A percentile compares a stretch with the other conserved stretches of the same genome.
Conservation (phyloP, 2,113 vertebrate genomes). For the Xenus cinereus region DNA sequence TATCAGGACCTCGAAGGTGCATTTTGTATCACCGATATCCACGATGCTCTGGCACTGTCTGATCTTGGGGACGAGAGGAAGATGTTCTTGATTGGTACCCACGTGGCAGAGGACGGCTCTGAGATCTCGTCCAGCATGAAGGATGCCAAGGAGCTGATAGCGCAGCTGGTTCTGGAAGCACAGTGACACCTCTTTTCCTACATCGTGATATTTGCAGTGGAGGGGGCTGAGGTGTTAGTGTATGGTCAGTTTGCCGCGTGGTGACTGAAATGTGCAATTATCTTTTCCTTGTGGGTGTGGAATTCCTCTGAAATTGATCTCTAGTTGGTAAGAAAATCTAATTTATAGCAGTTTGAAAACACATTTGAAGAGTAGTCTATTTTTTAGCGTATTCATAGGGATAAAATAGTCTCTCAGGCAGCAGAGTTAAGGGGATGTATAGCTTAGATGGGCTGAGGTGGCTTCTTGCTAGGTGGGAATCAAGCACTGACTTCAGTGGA, state of each 20-base stretch:
- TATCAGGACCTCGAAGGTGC: constrained; percentile 85
- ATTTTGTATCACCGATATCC: constrained; percentile 87
- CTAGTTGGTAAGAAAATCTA: constrained; percentile 1
- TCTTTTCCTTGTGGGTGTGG: background rate
- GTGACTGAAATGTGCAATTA: constrained; percentile 20
- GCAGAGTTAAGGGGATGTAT: background rate
- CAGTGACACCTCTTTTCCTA: constrained; percentile 22
- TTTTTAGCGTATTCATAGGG: background rate
- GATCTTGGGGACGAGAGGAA: constrained; percentile 82
- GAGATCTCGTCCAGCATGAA: constrained; percentile 80
- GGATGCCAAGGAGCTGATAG: constrained; percentile 86
- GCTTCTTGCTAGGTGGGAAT: background rate
- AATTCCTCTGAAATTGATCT: background rate
- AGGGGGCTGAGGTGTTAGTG: background rate
- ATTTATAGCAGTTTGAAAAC: constrained; percentile 44
- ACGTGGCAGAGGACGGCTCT: constrained; percentile 72
- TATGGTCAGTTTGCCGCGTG: background rate
- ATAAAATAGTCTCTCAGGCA: background rate
- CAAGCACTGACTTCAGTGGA: background rate
- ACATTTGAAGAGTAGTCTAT: constrained; percentile 16
- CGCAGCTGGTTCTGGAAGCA: constrained; percentile 78
- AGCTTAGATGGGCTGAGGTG: background rate
- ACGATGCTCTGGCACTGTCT: constrained; percentile 83
- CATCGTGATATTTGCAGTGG: background rate
- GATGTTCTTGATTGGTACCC: constrained; percentile 89